Evolutionary conservation across 2,113 vertebrate species (phyloP).

Genomic region (Nerophis lumbriciformis): DNA sequence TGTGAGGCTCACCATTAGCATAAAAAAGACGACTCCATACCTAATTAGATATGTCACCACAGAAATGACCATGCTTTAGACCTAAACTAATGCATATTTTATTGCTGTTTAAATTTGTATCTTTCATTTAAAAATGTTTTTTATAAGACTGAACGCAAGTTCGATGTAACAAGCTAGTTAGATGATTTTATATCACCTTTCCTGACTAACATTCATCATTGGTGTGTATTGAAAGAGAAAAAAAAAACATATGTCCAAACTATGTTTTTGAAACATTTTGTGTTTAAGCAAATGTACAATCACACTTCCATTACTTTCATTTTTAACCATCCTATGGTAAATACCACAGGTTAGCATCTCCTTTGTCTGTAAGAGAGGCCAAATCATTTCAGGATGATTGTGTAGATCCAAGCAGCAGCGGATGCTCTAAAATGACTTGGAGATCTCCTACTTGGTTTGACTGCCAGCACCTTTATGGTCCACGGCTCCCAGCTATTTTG

Average conservation of each 20-base stretch:
- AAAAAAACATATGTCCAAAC: not conserved
- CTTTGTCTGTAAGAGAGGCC: slow-evolving; percentile 22
- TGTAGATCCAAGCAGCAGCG: slow-evolving; percentile 16
- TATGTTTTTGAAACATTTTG: not conserved
- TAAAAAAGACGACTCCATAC: too few species aligned
- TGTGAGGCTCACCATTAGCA: too few species aligned
- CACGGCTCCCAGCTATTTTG: slow-evolving; percentile 56
- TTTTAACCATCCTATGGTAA: not conserved
- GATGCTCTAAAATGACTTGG: slow-evolving; percentile 35
- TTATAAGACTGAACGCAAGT: too few species aligned
- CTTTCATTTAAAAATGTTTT: too few species aligned
- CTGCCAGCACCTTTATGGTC: slow-evolving; percentile 41
- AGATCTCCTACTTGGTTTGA: slow-evolving; percentile 12
- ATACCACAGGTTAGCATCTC: slow-evolving; percentile 23
- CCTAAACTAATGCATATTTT: too few species aligned
- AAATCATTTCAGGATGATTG: slow-evolving; percentile 32
- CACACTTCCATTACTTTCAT: slow-evolving; percentile 12
- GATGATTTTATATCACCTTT: too few species aligned
- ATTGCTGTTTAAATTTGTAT: too few species aligned
- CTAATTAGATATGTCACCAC: too few species aligned
- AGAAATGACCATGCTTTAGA: too few species aligned
- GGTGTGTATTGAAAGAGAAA: not conserved
- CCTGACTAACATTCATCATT: too few species aligned
- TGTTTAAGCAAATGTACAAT: not conserved
- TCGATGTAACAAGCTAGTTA: too few species aligned